phyloP scores from a whole-genome alignment of 2,888 invertebrate species.

The Oligia strigilis region DNA sequence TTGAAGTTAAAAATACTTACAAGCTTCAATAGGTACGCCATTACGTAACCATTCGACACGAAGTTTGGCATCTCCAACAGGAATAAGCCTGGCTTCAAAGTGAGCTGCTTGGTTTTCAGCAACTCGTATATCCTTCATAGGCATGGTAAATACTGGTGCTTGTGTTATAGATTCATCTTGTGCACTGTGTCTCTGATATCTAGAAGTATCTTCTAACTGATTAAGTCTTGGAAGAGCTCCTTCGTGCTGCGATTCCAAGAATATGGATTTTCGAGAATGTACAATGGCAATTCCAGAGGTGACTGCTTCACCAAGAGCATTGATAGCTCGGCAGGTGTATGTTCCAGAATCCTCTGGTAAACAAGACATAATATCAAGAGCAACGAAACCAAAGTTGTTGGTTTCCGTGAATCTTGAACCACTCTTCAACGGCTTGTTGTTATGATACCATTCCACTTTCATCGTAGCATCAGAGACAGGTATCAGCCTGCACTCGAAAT shows the following conservation, averaged over 20 bases:
- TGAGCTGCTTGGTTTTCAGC: conserved; percentile 98
- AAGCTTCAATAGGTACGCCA: conserved; percentile 97
- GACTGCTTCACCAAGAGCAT: conserved; percentile 97
- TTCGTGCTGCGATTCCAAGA: conserved; percentile 96
- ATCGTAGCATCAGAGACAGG: conserved; percentile 98
- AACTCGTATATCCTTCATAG: conserved; percentile 95
- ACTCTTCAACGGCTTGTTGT: conserved; percentile 96
- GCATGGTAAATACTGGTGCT: conserved; percentile 97
- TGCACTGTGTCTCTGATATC: conserved; percentile 93
- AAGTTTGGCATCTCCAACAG: conserved; percentile 98
- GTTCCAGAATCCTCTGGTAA: conserved; percentile 99
- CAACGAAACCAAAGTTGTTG: conserved; percentile 99
- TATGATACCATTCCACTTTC: conserved; percentile 99
- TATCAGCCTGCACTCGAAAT: conserved; percentile 98
- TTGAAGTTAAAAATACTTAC: conserved; percentile 87
- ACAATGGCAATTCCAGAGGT: conserved; percentile 97
- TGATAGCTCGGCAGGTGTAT: conserved; percentile 98
- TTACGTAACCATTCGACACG: conserved; percentile 98
- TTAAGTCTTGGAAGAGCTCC: conserved; percentile 95
- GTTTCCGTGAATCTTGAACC: conserved; percentile 99
- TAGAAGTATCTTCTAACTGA: conserved; percentile 95
- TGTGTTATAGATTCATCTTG: conserved; percentile 95
- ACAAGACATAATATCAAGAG: conserved; percentile 98
- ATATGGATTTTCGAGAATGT: conserved; percentile 96
- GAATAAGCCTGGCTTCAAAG: conserved; percentile 98